Base-by-base conservation (phyloP, 2,888 invertebrate species). In the Ormyrus labotus region DNA sequence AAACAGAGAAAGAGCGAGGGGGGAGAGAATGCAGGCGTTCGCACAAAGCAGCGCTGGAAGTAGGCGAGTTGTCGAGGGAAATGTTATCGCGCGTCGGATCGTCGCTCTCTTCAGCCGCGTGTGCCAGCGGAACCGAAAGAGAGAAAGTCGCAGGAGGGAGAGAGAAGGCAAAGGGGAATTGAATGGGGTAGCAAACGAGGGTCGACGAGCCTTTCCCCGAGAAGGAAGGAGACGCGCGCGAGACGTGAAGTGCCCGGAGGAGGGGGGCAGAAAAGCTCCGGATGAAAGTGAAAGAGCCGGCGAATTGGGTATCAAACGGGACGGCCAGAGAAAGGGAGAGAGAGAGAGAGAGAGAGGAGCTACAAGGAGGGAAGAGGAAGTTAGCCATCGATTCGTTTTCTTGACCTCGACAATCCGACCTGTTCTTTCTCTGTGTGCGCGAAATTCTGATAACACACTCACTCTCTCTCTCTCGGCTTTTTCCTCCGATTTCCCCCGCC, bases 61-160 rank as follows among this genome's bases (percentile, higher is more conserved):
- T 87, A 87, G 89, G 87, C 87, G 88, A 88, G 87, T 89, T 87
- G 89, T 89, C 87, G 87, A 87, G 88, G 87, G 88, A 89, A 89
- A 89, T 88, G 87, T 89, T 90, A 89, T 89, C 89, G 89, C 86
- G 87, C 87, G 84, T 83, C 85, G 86, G 86, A 89, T 89, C 88
- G 87, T 87, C 85, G 88, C 85, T 84, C 85, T 34, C 34, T 74
- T 86, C 45, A 19, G 57, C 34, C 34, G 34, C 34, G 34, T 34
- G 45, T 1, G 83, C 71, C 80, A 50, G 70, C 34, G 60, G 53
- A 75, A 64, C 63, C 60, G 64, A 65, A 63, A n/a, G 77, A 34
- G 51, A 79, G 70, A 55, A 34, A 34, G 34, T 34, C 34, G 34
- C 4, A 34, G 51, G 69, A 58, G 71, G 53, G 81, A 45, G 70